Conservation (phyloP, 1,140 invertebrate species). For the Camponotus floridanus region DNA sequence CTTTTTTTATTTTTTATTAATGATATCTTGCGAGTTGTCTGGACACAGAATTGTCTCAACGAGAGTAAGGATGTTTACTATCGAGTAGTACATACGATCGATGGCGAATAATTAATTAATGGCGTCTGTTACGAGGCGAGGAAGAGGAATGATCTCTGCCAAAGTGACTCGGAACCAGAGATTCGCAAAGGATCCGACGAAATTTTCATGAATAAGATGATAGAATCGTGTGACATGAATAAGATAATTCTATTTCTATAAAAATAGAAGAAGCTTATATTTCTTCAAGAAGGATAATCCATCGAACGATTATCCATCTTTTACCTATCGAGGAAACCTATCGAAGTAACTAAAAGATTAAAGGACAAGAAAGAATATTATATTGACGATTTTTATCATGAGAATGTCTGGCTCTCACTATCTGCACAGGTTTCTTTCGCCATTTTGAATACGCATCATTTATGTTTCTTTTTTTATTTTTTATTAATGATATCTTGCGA, state of each 20-base stretch:
- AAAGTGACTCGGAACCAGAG: not conserved
- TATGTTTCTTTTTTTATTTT: not conserved
- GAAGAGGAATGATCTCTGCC: not conserved
- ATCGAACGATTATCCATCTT: no score
- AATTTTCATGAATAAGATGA: no score
- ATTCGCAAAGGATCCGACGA: no score
- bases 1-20: not conserved
- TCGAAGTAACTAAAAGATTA: not conserved
- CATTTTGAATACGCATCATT: not conserved
- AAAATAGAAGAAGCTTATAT: no score
- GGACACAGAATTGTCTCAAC: not conserved
- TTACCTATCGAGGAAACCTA: no score
- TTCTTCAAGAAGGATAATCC: no score
- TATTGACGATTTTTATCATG: no score
- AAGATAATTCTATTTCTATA: no score
- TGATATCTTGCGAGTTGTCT: no score
- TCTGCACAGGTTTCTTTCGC: not conserved
- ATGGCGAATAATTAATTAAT: conserved; percentile 39
- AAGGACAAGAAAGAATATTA: not conserved
- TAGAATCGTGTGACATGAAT: no score
- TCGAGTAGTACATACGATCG: conserved; percentile 1
- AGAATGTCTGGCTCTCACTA: not conserved
- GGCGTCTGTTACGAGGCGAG: not conserved
- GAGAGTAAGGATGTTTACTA: not conserved
- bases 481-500: not conserved